Evolutionary conservation across 53 echinoderm and acorn worm species (phyloP).

Genomic region (Hippasteria phrygiana): DNA sequence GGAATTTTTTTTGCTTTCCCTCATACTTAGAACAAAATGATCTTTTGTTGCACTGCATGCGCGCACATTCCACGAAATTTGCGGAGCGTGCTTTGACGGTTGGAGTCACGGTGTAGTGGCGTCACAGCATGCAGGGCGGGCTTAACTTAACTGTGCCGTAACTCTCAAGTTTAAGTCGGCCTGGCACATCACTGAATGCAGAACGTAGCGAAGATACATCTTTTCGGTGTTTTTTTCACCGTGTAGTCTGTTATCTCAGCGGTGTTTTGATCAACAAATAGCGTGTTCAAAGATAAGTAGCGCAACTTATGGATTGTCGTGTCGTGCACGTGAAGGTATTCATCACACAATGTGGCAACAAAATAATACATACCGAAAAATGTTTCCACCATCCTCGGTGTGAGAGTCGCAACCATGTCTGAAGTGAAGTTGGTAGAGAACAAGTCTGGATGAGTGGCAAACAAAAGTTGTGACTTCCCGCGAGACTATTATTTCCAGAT

Average conservation of each 20-base stretch:
- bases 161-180: too few relatives aligned
- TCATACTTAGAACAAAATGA: background rate
- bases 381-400: background rate
- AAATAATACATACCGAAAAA: background rate
- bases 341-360: background rate
- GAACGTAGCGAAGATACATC: too few relatives aligned
- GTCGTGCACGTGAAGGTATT: background rate
- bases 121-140: background rate
- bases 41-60: slow-evolving; percentile 5
- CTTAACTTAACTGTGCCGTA: background rate
- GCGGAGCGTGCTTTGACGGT: background rate
- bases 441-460: background rate
- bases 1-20: background rate
- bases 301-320: background rate
- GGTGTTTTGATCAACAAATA: too few relatives aligned
- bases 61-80: background rate
- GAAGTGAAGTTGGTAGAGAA: background rate
- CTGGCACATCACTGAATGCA: too few relatives aligned
- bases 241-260: too few relatives aligned
- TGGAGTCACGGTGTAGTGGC: background rate
- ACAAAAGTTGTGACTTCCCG: background rate
- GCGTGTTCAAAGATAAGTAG: background rate
- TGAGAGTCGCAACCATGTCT: background rate
- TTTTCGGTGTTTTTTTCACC: too few relatives aligned
- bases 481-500: background rate